Conservation (phyloP, 2,888 invertebrate genomes). For the Disparrhopalites patrizii region DNA sequence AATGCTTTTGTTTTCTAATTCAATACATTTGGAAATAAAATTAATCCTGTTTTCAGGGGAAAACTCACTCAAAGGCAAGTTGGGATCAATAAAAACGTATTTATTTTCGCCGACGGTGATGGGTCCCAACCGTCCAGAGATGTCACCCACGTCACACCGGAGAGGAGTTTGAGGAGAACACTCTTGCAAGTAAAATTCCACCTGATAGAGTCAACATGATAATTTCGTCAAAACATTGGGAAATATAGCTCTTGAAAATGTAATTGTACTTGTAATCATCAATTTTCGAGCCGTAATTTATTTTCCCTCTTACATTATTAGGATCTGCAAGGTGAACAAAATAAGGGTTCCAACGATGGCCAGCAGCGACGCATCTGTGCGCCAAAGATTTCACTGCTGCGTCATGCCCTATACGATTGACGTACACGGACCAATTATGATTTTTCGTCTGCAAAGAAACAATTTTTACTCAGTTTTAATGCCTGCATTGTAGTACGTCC, state of each 20-base stretch:
- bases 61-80: constrained; percentile 68
- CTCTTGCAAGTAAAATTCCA: constrained; percentile 77
- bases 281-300: not conserved
- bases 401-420: constrained; percentile 87
- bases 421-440: constrained; percentile 87
- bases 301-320: constrained; percentile 63
- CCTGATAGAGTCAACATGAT: constrained; percentile 55
- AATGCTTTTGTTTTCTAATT: too few species aligned
- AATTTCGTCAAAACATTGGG: not conserved
- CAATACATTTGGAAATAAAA: too few species aligned
- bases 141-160: constrained; percentile 85
- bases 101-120: constrained; percentile 74
- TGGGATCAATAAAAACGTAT: constrained; percentile 75
- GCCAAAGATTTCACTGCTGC: constrained; percentile 73
- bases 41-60: too few species aligned
- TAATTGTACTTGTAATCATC: not conserved
- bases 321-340: constrained; percentile 87
- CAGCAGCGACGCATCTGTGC: constrained; percentile 84
- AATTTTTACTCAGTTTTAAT: not conserved
- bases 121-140: constrained; percentile 77
- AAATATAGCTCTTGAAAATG: not conserved
- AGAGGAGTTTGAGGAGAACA: constrained; percentile 83
- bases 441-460: constrained; percentile 63
- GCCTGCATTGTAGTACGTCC: too few species aligned
- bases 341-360: constrained; percentile 87